Evolutionary conservation across 2,113 vertebrate species (phyloP).

Genomic region (Hemicordylus capensis): DNA sequence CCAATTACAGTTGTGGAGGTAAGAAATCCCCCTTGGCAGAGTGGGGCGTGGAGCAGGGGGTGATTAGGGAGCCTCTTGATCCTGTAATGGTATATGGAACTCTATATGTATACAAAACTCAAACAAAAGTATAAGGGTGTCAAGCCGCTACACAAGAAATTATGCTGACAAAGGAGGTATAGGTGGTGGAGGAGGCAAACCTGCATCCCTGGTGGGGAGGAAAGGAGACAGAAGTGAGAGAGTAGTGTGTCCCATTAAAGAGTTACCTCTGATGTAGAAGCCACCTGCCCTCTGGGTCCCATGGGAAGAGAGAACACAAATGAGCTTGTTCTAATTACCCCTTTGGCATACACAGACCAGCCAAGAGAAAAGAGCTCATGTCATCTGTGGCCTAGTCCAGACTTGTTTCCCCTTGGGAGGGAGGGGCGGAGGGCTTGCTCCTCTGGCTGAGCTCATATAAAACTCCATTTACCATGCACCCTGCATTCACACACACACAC

Average conservation of each 20-base stretch:
- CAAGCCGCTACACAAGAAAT: background rate
- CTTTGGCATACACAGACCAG: conserved; percentile 4
- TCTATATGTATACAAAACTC: no score
- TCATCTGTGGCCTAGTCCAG: background rate
- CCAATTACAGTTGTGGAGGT: background rate
- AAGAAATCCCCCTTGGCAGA: background rate
- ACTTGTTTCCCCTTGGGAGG: background rate
- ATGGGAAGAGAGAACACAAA: background rate
- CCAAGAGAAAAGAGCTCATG: background rate
- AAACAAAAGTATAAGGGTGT: no score
- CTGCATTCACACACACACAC: background rate
- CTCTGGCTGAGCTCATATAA: background rate
- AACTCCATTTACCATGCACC: background rate
- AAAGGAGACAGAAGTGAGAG: background rate
- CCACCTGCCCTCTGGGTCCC: conserved; percentile 7
- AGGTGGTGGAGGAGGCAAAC: background rate
- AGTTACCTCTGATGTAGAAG: background rate
- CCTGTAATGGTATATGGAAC: background rate
- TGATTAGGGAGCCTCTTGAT: background rate
- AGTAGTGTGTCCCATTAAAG: conserved; percentile 23
- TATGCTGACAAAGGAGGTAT: background rate
- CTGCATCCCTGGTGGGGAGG: background rate
- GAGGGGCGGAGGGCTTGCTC: background rate
- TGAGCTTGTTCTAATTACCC: conserved; percentile 23
- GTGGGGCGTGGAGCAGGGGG: background rate